A percentile compares a stretch with the other conserved stretches of the same genome.
Evolutionary conservation across 2,797 vertebrate species (phyloP).

Genomic region (Gorsachius magnificus): DNA sequence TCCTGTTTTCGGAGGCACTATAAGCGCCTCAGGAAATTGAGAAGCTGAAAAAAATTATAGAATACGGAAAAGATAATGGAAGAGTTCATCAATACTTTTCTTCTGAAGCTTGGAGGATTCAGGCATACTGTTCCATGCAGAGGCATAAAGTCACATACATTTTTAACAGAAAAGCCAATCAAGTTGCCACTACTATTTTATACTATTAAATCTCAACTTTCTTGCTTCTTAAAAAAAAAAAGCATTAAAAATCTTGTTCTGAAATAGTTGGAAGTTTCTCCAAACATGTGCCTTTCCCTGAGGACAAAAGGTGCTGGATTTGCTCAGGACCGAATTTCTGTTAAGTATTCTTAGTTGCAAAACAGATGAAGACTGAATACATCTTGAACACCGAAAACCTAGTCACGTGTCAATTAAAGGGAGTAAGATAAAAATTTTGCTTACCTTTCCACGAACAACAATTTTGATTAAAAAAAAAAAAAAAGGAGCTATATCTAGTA

Average conservation of each 20-base stretch:
- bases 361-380: background rate
- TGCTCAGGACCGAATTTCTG: background rate
- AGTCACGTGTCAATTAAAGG: constrained; percentile 31
- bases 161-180: background rate
- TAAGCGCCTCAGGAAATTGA: background rate
- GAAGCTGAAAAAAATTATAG: background rate
- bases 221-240: background rate
- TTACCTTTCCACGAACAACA: background rate
- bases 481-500: background rate
- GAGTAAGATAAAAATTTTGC: background rate
- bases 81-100: background rate
- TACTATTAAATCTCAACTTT: background rate
- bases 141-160: background rate
- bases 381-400: background rate
- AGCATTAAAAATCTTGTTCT: background rate
- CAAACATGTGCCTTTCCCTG: background rate
- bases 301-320: background rate
- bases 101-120: background rate
- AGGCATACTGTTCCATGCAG: background rate
- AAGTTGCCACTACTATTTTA: background rate
- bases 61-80: background rate
- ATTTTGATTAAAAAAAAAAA: background rate
- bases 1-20: background rate
- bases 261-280: no score
- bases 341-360: background rate